Evolutionary conservation across 2,797 vertebrate genomes (phyloP).

Genomic region (Lepus oiostolus): DNA sequence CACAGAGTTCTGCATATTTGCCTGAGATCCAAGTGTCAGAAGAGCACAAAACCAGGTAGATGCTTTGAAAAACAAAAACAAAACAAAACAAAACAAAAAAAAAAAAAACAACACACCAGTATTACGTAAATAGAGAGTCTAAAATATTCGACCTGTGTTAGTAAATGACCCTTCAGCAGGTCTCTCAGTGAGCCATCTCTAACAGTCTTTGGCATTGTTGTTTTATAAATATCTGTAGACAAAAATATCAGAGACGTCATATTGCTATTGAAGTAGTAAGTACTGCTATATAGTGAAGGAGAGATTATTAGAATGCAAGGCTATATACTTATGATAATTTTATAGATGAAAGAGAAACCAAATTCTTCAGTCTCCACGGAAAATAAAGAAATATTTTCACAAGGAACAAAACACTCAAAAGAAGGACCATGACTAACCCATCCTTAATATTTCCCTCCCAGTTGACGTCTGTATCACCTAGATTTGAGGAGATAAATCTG

Average conservation of each 20-base stretch:
- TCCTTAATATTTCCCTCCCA: constrained; percentile 51
- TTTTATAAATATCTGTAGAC: constrained; percentile 40
- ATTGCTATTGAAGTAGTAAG: not conserved
- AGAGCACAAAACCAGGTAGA: constrained; percentile 74
- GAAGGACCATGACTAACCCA: constrained; percentile 40
- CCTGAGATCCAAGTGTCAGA: constrained; percentile 68
- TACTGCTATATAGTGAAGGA: not conserved
- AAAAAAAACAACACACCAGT: not conserved
- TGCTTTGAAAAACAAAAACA: constrained; percentile 56
- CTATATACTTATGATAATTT: constrained; percentile 64
- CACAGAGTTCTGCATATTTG: constrained; percentile 67
- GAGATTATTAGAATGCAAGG: constrained; percentile 64
- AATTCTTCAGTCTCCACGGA: constrained; percentile 73
- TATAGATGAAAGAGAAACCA: constrained; percentile 60
- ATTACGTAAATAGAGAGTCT: constrained; percentile 37
- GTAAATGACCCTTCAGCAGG: constrained; percentile 4
- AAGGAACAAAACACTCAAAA: constrained; percentile 73
- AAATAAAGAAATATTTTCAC: constrained; percentile 69
- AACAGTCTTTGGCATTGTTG: not conserved
- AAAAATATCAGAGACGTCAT: constrained; percentile 41
- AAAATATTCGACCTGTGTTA: constrained; percentile 47
- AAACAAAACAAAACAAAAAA: too few relatives aligned
- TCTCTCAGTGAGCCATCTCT: not conserved
- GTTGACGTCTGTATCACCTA: not conserved
- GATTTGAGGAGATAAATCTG: not conserved